Percentiles rank a stretch among this genome's conserved stretches.
These are phyloP conservation scores for Caenorhabditis remanei DNA, from an alignment of 1,140 invertebrate species.

Conservation along the genomic window DNA sequence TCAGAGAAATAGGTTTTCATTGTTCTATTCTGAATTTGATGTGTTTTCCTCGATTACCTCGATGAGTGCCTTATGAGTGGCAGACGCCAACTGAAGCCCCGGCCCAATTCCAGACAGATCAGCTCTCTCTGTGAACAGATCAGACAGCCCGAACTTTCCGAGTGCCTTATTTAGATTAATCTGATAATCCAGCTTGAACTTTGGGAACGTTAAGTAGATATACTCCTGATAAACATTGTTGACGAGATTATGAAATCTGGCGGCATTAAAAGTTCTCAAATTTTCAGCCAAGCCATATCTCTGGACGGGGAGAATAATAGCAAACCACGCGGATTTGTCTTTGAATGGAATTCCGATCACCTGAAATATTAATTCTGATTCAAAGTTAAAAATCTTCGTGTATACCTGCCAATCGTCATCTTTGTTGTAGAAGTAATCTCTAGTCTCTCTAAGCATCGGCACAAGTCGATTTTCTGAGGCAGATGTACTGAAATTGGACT, in stretches of 20 bases:
- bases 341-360: constrained; percentile 48
- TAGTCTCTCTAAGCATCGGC: constrained; percentile 1
- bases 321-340: constrained; percentile 32
- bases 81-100: constrained; percentile 4
- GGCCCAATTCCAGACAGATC: constrained; percentile 34
- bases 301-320: not conserved
- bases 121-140: constrained; percentile 30
- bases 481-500: not conserved
- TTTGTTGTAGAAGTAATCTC: constrained; percentile 6
- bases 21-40: too few relatives aligned
- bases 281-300: not conserved
- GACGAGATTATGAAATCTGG: constrained; percentile 25
- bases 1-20: too few relatives aligned
- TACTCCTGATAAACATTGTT: constrained; percentile 30
- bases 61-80: constrained; percentile 31
- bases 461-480: not conserved
- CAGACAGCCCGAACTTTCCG: not conserved
- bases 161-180: constrained; percentile 26
- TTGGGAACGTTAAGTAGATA: not conserved
- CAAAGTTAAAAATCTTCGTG: not conserved
- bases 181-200: constrained; percentile 39
- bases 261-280: constrained; percentile 16
- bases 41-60: not conserved
- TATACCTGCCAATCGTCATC: constrained; percentile 26
- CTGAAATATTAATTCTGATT: not conserved